phyloP scores from a whole-genome alignment of 2,113 vertebrate genomes.

The Phaethon lepturus region DNA sequence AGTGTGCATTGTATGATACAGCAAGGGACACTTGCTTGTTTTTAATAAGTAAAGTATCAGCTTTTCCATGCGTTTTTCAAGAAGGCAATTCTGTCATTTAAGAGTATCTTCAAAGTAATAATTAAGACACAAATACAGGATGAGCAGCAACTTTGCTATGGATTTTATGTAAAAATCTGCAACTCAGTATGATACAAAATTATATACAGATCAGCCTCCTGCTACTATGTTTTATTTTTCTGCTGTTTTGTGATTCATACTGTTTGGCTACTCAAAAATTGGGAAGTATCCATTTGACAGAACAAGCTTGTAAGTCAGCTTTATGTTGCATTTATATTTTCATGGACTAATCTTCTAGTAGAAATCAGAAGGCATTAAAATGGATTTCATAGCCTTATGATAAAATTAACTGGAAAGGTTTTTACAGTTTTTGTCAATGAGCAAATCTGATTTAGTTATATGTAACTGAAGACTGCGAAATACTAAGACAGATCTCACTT shows the following conservation, averaged over 20 bases:
- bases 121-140: neutral
- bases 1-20: neutral
- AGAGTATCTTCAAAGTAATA: neutral
- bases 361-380: conserved; percentile 42
- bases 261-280: neutral
- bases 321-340: conserved; percentile 26
- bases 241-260: neutral
- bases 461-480: neutral
- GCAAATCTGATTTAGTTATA: conserved; percentile 9
- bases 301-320: conserved; percentile 1
- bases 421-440: conserved; percentile 42
- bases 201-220: neutral
- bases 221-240: neutral
- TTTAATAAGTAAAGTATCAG: neutral
- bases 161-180: neutral
- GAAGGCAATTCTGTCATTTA: neutral
- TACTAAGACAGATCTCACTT: neutral
- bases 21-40: neutral
- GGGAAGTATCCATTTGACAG: neutral
- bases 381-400: conserved; percentile 5
- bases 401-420: conserved; percentile 22
- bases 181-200: neutral
- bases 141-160: neutral
- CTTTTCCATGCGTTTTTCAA: neutral
- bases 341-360: neutral